Conservation (phyloP, 2,113 vertebrate species). For the Arenaria interpres region DNA sequence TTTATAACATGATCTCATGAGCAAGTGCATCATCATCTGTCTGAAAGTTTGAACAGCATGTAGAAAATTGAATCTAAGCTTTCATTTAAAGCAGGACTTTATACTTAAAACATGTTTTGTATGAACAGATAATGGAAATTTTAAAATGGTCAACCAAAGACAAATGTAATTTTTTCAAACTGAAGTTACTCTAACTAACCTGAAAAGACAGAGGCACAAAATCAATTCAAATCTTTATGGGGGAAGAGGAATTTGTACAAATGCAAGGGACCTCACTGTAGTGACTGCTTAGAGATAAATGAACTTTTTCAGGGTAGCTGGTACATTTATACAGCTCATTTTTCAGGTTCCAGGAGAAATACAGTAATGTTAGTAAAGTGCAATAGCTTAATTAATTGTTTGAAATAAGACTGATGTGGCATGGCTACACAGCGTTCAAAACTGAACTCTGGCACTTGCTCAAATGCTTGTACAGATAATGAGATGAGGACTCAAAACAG, state of each 20-base stretch:
- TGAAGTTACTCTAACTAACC: background rate
- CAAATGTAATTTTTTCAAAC: background rate
- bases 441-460: background rate
- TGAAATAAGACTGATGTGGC: background rate
- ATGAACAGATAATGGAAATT: background rate
- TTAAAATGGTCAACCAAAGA: background rate
- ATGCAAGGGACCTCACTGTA: background rate
- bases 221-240: background rate
- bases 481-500: background rate
- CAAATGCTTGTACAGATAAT: background rate
- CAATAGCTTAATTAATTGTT: background rate
- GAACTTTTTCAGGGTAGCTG: background rate
- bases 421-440: background rate
- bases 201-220: background rate
- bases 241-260: background rate
- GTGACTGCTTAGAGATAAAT: background rate
- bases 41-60: background rate
- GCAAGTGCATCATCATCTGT: background rate
- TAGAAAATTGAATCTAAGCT: background rate
- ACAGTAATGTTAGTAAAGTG: background rate
- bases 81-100: background rate
- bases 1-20: background rate
- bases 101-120: background rate
- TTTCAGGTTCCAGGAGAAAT: background rate
- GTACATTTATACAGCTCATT: background rate